Percentiles rank a stretch among this genome's conserved stretches.
These are phyloP conservation scores for Phrynocephalus guinanensis DNA, from an alignment of 2,797 vertebrate species.

Conservation along the genomic window DNA sequence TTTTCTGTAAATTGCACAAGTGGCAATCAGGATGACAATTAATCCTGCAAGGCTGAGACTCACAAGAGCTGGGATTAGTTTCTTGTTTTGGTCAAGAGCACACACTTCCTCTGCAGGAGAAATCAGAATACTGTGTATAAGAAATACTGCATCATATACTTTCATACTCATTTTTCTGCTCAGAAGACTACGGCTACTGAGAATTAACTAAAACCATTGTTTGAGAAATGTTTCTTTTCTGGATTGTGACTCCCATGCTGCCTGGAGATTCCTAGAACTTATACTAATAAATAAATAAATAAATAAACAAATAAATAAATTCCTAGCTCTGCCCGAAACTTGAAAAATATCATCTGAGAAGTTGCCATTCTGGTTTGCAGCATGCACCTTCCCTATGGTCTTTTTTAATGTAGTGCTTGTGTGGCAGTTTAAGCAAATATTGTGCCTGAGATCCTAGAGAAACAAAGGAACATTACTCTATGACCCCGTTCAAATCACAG, in stretches of 20 bases:
- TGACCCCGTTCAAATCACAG: background rate
- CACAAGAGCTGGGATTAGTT: conserved; percentile 77
- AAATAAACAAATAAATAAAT: too few species aligned
- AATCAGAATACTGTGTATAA: conserved; percentile 51
- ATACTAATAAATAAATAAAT: too few species aligned
- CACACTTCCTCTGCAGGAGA: conserved; percentile 87
- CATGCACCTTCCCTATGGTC: background rate
- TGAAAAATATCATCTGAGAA: too few species aligned
- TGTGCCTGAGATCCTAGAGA: background rate
- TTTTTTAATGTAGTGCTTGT: background rate
- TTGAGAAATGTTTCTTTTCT: too few species aligned
- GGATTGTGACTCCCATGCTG: too few species aligned
- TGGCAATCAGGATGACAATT: conserved; percentile 77
- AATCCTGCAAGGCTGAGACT: conserved; percentile 78
- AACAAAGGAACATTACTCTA: background rate
- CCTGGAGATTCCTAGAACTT: too few species aligned
- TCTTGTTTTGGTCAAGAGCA: conserved; percentile 80
- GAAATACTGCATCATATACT: background rate
- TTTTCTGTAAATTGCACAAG: conserved; percentile 82
- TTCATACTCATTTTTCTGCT: background rate
- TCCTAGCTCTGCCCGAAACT: too few species aligned
- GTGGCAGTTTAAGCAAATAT: background rate
- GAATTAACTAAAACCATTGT: background rate
- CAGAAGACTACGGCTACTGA: background rate
- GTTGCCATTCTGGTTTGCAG: background rate